Base-by-base conservation (phyloP, 2,113 vertebrate species). In the Bagarius yarrelli region DNA sequence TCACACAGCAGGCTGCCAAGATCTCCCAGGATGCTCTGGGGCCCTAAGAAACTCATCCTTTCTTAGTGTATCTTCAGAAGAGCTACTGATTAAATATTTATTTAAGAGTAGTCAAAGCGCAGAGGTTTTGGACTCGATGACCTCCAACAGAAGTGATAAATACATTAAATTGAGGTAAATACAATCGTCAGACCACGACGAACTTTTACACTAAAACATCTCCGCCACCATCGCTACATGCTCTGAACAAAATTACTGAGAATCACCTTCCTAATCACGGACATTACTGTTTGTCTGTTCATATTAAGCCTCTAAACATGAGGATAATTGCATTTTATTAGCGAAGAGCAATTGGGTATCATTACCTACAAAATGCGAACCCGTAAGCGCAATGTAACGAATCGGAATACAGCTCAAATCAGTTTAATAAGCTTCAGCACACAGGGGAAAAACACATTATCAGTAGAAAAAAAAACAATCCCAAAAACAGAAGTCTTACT, bases 1-100 rank as follows among this genome's bases (percentile, higher is more conserved):
- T 93, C 91, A 93, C 88, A 91, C 89, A 88, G 88, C 89, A 83
- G 90, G 86, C 87, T 89, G 84, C 86, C 88, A 88, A 88, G 87
- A 87, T 86, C 78, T 88, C 90, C 88, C 87, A 76, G 85, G 91
- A 90, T 90, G 84, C 83, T 80, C 84, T 55, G 83, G 63, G 87
- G 27, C 85, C 78, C 53, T 79, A 76, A 89, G 86, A 85, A 88
- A 85, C 77, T 81, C 34, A 78, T 81, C 83, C 40, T 70, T 63
- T 78, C 81, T 83, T 40, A n/a, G 52, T 32, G 11, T 73, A 55
- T 6, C 70, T 73, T 73, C 50, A 73, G 70, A 55, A 73, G 50
- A 53, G 9, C 25, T 72, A 52, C 50, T 55, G 70, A 73, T 73
- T 16, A 73, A 73, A 73, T 73, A 73, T 73, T 73, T 73, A 73